Evolutionary conservation across 2,113 vertebrate species (phyloP).

Genomic region (Cyphotilapia sp.): DNA sequence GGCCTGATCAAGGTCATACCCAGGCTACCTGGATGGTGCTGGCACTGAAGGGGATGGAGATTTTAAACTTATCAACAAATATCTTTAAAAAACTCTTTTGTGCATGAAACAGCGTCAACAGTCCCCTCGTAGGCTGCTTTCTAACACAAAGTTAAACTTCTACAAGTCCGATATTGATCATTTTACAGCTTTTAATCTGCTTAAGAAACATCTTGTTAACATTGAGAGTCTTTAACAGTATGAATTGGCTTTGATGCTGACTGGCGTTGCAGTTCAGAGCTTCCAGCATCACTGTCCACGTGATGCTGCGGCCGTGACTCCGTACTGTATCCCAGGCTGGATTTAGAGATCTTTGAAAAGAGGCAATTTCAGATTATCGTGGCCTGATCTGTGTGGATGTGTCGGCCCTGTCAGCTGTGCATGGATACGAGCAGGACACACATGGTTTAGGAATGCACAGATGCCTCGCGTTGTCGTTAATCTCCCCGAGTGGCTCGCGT

Average conservation of each 20-base stretch:
- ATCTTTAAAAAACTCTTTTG: neutral
- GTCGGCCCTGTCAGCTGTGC: conserved; percentile 20
- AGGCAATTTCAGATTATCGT: conserved; percentile 60
- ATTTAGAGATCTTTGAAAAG: conserved; percentile 51
- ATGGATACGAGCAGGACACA: neutral
- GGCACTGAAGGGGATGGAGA: neutral
- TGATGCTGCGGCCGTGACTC: neutral
- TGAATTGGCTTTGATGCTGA: conserved; percentile 18
- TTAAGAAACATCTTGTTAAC: neutral
- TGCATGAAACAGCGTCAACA: neutral
- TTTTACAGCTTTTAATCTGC: neutral
- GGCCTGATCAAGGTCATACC: neutral
- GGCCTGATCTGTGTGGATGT: conserved; percentile 32
- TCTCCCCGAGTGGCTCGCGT: conserved; percentile 49
- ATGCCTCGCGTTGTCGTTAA: conserved; percentile 45
- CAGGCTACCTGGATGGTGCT: neutral
- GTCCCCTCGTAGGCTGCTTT: neutral
- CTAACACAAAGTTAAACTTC: neutral
- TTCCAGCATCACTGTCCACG: neutral
- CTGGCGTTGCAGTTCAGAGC: conserved; percentile 22
- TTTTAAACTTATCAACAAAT: neutral
- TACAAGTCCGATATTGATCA: neutral
- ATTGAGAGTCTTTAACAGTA: neutral
- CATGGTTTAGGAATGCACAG: conserved; percentile 29
- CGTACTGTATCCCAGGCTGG: neutral